phyloP scores from a whole-genome alignment of 2,113 vertebrate species.

The Athene noctua region DNA sequence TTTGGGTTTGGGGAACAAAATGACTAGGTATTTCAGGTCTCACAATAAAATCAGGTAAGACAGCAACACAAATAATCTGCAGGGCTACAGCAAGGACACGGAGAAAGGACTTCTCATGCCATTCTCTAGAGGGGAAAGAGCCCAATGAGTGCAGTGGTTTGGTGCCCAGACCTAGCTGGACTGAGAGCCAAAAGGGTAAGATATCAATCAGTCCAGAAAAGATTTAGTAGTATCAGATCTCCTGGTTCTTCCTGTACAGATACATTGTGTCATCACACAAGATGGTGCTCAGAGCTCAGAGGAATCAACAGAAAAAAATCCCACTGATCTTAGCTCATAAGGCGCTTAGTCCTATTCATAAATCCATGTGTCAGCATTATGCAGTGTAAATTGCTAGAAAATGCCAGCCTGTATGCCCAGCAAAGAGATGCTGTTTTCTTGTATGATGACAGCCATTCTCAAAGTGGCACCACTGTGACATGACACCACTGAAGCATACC shows the following conservation, averaged over 20 bases:
- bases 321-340: neutral
- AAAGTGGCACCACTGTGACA: neutral
- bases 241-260: neutral
- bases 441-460: fast-evolving
- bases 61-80: neutral
- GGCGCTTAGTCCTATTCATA: neutral
- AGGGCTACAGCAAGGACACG: neutral
- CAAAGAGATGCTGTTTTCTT: neutral
- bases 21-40: neutral
- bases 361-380: neutral
- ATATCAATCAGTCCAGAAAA: neutral
- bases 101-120: neutral
- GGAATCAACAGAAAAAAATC: neutral
- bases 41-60: neutral
- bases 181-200: neutral
- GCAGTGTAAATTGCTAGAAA: neutral
- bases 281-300: neutral
- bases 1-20: neutral
- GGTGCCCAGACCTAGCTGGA: neutral
- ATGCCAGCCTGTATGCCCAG: neutral
- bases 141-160: neutral
- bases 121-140: neutral
- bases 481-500: neutral
- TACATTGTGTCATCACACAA: neutral
- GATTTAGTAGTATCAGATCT: neutral